Conservation (phyloP, 2,797 vertebrate genomes). For the Limosa lapponica region DNA sequence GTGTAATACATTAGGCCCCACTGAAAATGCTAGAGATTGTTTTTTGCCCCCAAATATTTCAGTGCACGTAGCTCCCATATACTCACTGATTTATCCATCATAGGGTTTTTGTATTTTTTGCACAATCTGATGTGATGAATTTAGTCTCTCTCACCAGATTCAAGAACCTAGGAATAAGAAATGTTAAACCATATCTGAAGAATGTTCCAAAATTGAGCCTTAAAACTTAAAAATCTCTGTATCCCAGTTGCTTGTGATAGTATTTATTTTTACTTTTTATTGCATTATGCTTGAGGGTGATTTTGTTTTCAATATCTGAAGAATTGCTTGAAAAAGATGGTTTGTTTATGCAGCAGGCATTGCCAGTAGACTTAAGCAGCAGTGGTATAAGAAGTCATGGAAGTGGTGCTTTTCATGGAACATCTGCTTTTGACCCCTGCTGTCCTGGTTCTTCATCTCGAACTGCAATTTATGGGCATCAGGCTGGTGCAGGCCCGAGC, state of each 20-base stretch:
- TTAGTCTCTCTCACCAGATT: background rate
- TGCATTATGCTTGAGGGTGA: background rate
- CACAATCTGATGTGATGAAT: background rate
- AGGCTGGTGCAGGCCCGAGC: conserved; percentile 87
- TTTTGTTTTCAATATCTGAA: background rate
- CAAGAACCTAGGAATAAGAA: background rate
- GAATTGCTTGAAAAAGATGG: conserved; percentile 1
- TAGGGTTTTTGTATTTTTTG: background rate
- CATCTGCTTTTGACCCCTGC: conserved; percentile 97
- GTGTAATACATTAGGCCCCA: background rate
- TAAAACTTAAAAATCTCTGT: background rate
- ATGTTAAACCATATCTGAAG: background rate
- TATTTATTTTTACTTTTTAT: background rate
- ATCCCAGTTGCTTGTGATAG: background rate
- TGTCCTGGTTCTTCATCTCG: conserved; percentile 93
- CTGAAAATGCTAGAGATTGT: background rate
- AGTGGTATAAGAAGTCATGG: conserved; percentile 88
- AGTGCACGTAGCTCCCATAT: background rate
- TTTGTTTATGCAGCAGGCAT: conserved; percentile 85
- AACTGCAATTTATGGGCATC: conserved; percentile 88
- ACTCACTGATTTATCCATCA: background rate
- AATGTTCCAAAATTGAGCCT: background rate
- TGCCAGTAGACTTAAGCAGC: conserved; percentile 97
- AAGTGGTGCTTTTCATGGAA: conserved; percentile 88
- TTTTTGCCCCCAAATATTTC: background rate